Evolutionary conservation across 1,140 invertebrate genomes (phyloP), one percentile per base, ranked within the genome.

Genomic region (Odontomachus brunneus): DNA sequence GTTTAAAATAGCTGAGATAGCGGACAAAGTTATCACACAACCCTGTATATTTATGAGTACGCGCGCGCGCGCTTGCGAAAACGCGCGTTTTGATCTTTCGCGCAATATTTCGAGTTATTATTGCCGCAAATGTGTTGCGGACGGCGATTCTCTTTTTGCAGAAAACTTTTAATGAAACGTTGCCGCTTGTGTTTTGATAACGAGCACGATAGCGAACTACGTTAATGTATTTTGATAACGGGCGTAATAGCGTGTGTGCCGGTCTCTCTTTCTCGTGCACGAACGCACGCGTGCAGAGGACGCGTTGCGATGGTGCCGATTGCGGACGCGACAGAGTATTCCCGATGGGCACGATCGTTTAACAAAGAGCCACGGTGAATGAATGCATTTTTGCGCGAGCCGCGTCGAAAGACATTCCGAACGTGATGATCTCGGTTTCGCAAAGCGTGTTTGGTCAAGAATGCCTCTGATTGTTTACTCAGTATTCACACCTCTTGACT

Each of bases 171-270:
- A 80, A 80, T 80, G 75, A 80, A 80, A 80, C 65, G 66, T 22
- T 69, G 75, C 75, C 51, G 65, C 65, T 69, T 69, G 66, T 29
- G 65, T 80, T 80, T 69, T 69, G 75, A 80, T 80, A 80, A 80
- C 65, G 49, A 69, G 65, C 75, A n/a, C 51, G 65, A 80, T 80
- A 69, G 65, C 51, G 4, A 80, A 71, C 75, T 80, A 29, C 29
- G 65, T 69, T 80, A 80, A 80, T 80, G 65, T 80, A 71, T 80
- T 80, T 80, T 80, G 75, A 80, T 80, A 80, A 80, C 75, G 38
- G 66, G 33, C 66, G 63, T 78, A 80, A 80, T 80, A 71, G 51
- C 80, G 26, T 82, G 80, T 75, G 55, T 12, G 44, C 69, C 24
- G 5, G 2, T 82, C 57, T 74, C 55, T 74, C 44, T 60, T 22